Conservation (phyloP, 2,888 invertebrate species). For the Clistopyga incitator region DNA sequence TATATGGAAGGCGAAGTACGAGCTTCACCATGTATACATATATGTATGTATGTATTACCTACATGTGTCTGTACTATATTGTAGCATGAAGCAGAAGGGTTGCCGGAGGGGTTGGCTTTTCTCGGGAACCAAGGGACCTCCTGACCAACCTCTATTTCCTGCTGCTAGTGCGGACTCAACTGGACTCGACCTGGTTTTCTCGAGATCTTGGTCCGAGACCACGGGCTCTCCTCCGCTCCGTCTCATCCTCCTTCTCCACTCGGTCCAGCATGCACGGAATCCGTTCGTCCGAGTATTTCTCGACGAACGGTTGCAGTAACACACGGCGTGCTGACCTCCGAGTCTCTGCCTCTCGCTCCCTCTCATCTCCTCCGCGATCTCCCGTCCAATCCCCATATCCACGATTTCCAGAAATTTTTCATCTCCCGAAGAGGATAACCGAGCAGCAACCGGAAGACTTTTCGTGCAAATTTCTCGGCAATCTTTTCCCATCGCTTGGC, state of each 20-base stretch:
- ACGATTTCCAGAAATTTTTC: slow-evolving; percentile 56
- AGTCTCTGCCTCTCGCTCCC: slow-evolving; percentile 8
- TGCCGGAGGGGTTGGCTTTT: slow-evolving; percentile 66
- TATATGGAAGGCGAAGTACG: slow-evolving; percentile 52
- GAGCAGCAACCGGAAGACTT: slow-evolving; percentile 61
- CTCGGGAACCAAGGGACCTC: slow-evolving; percentile 55
- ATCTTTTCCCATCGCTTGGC: slow-evolving; percentile 5
- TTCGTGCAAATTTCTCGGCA: slow-evolving; percentile 55
- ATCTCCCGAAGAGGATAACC: slow-evolving; percentile 54
- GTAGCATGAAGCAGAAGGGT: slow-evolving; percentile 45
- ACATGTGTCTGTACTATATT: slow-evolving; percentile 17
- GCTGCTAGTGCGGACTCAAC: slow-evolving; percentile 30
- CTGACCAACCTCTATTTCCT: slow-evolving; percentile 66
- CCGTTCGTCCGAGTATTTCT: slow-evolving; percentile 55
- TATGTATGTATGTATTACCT: background rate
- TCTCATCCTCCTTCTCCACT: slow-evolving; percentile 49
- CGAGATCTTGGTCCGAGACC: slow-evolving; percentile 52
- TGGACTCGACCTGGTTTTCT: slow-evolving; percentile 65
- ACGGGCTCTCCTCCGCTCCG: slow-evolving; percentile 36
- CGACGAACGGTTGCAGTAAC: slow-evolving; percentile 43
- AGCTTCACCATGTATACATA: background rate
- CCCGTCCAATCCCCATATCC: slow-evolving; percentile 45
- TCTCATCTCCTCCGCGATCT: background rate
- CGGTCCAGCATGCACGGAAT: slow-evolving; percentile 43
- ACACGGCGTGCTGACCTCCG: slow-evolving; percentile 49